Evolutionary conservation across 1,140 invertebrate genomes (phyloP).

Genomic region (Leptopilina clavipes): DNA sequence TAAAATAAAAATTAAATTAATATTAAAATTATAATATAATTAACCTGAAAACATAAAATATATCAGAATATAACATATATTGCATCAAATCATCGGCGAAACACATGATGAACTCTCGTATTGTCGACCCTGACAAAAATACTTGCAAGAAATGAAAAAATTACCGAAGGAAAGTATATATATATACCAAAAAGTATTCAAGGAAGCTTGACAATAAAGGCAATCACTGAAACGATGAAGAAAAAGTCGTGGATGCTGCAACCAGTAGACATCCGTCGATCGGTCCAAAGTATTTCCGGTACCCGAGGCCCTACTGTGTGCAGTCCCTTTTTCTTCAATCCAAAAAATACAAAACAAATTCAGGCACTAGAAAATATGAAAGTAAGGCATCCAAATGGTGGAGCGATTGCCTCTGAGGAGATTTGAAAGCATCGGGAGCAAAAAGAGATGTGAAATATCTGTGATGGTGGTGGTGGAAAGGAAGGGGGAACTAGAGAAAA

Average conservation of each 20-base stretch:
- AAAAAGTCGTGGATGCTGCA: slow-evolving; percentile 54
- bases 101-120: no score
- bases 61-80: no score
- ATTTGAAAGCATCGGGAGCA: neutral
- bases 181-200: slow-evolving; percentile 30
- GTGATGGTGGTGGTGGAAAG: neutral
- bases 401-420: neutral
- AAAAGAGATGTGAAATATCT: neutral
- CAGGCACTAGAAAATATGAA: slow-evolving; percentile 54
- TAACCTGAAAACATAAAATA: no score
- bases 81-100: no score
- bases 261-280: slow-evolving; percentile 63
- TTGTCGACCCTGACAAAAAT: no score
- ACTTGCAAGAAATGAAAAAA: neutral
- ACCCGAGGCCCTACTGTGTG: slow-evolving; percentile 44
- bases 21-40: no score
- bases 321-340: slow-evolving; percentile 48
- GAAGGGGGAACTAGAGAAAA: neutral
- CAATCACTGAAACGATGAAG: slow-evolving; percentile 49
- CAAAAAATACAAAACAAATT: slow-evolving; percentile 47
- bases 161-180: neutral
- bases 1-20: no score
- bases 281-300: slow-evolving; percentile 66
- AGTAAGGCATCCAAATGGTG: slow-evolving; percentile 45
- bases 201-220: slow-evolving; percentile 56